Evolutionary conservation across 2,113 vertebrate species (phyloP).

Genomic region (Sprattus sprattus): DNA sequence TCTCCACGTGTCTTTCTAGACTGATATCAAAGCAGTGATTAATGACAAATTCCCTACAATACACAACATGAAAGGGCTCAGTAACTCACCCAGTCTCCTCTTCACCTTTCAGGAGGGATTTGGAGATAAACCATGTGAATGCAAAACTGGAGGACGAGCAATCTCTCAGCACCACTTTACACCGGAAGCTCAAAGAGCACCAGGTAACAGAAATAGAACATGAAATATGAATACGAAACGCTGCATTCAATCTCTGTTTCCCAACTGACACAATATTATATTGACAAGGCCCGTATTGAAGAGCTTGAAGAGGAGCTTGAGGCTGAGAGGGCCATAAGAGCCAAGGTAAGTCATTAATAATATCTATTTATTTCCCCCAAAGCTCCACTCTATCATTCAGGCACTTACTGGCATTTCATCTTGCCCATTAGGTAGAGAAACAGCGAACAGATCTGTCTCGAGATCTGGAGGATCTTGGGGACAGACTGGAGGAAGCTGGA

Average conservation of each 20-base stretch:
- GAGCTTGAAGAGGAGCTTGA: slow-evolving; percentile 73
- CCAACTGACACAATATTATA: slow-evolving; percentile 24
- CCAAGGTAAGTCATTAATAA: slow-evolving; percentile 56
- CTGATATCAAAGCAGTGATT: background rate
- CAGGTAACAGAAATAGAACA: slow-evolving; percentile 55
- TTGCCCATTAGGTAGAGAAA: slow-evolving; percentile 69
- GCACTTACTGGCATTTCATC: background rate
- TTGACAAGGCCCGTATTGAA: slow-evolving; percentile 54
- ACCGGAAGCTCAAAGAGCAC: slow-evolving; percentile 72
- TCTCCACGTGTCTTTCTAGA: background rate
- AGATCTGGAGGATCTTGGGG: slow-evolving; percentile 72
- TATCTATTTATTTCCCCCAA: background rate
- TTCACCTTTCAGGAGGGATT: slow-evolving; percentile 59
- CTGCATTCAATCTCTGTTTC: background rate
- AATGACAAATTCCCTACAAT: background rate
- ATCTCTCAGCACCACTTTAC: slow-evolving; percentile 67
- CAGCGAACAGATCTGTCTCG: slow-evolving; percentile 67
- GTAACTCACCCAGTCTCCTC: background rate
- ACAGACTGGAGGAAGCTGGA: slow-evolving; percentile 67
- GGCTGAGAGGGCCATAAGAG: slow-evolving; percentile 65
- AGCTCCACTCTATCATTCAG: background rate
- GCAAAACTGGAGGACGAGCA: slow-evolving; percentile 71
- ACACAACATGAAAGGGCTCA: background rate
- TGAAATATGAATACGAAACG: background rate
- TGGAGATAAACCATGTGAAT: slow-evolving; percentile 71